Evolutionary conservation across 2,888 invertebrate genomes (phyloP), one percentile per base, ranked within the genome.

Genomic region (Argynnis bischoffii): DNA sequence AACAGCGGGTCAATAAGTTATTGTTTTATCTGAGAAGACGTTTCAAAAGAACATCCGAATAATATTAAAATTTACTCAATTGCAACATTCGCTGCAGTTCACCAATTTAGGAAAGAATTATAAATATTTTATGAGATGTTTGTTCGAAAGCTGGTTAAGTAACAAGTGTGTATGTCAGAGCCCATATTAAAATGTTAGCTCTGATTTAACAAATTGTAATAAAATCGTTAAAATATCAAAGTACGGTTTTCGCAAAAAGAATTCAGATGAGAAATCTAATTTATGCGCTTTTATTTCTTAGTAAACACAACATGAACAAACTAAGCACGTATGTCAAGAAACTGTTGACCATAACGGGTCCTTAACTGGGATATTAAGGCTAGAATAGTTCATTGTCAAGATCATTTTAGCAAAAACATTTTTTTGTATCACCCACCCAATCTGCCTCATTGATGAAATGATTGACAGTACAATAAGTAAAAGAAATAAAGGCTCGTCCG

Each of bases 391-490:
- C 69, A 71, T 64, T 71, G 70, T 68, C 70, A 70, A 70, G 67
- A 67, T 63, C 67, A 65, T 61, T 63, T 67, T 64, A 63, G 69
- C 59, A 51, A 67, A 69, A 66, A 60, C 61, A 61, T 26, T 26
- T 55, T 57, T 69, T 63, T 67, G 57, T 65, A 26, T 65, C 69
- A 56, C 65, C 71, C 63, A 63, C 65, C 46, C 65, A 55, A 55
- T 67, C 21, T 41, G 59, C 59, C 47, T 66, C 63, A 65, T 63
- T 69, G 67, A 67, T 60, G 68, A 64, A 67, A 67, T 75, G 75
- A 75, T 71, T 75, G 75, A 75, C 75, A 73, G 67, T 55, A 88
- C 88, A 88, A 89, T 88, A 74, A 72, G 68, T 69, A 68, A 80
- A 77, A 78, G 16, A 69, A 75, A 69, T 71, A 78, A 78, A 71